Evolutionary conservation across 1,140 invertebrate genomes (phyloP).

Genomic region (Lysiphlebus fabarum): DNA sequence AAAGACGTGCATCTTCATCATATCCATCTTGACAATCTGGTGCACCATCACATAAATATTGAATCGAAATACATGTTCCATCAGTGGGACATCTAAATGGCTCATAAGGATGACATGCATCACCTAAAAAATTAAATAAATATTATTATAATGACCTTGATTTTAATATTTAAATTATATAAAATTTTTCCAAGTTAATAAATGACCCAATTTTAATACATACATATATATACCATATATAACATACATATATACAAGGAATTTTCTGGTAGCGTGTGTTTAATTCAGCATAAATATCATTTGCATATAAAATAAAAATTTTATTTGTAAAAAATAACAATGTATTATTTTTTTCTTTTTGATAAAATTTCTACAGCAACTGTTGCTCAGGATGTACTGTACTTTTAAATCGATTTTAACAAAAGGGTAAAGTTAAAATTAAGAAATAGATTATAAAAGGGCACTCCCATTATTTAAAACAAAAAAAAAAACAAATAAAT

Average conservation of each 20-base stretch:
- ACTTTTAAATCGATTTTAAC: conserved; percentile 24
- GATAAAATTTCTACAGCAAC: too few species aligned
- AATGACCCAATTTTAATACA: too few species aligned
- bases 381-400: conserved; percentile 25
- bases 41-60: conserved; percentile 90
- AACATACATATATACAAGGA: too few species aligned
- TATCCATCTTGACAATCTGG: conserved; percentile 92
- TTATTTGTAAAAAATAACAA: too few species aligned
- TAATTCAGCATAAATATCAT: too few species aligned
- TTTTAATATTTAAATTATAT: not conserved
- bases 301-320: too few species aligned
- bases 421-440: too few species aligned
- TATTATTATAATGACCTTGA: not conserved
- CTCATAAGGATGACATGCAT: conserved; percentile 82
- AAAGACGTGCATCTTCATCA: conserved; percentile 83
- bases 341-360: too few species aligned
- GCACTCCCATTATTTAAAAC: conserved; percentile 24
- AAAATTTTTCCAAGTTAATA: not conserved
- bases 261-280: too few species aligned
- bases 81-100: conserved; percentile 94
- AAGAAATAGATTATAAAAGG: too few species aligned
- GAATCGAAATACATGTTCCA: conserved; percentile 87
- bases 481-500: not conserved
- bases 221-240: too few species aligned
- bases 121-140: conserved; percentile 53